Evolutionary conservation across 2,888 invertebrate species (phyloP).

Genomic region (Argyresthia goedartella): DNA sequence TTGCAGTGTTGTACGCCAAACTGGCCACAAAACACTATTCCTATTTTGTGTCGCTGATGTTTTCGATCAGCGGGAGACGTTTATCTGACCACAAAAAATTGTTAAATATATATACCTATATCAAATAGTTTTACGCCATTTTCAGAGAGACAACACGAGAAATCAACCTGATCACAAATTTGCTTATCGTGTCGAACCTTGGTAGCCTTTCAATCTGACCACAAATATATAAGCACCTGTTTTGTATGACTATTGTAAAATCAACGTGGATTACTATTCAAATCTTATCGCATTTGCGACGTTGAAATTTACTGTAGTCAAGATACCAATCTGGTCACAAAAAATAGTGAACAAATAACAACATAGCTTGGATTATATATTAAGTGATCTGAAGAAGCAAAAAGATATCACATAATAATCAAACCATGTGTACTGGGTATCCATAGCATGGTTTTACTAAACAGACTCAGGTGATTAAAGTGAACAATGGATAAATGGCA

Average conservation of each 20-base stretch:
- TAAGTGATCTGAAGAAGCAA: neutral
- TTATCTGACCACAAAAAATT: neutral
- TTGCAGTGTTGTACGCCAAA: neutral
- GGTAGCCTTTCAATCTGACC: neutral
- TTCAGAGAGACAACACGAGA: no score
- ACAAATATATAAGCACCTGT: neutral
- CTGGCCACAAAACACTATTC: neutral
- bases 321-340: no score
- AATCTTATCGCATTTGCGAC: neutral
- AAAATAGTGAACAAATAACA: neutral
- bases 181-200: no score
- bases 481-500: no score
- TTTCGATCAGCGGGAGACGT: neutral
- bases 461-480: no score
- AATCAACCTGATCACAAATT: no score
- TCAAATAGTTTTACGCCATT: neutral
- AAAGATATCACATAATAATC: no score
- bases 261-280: neutral
- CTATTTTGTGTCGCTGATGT: neutral
- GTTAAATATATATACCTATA: neutral
- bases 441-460: no score
- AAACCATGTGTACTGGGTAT: no score
- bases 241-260: neutral
- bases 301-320: neutral
- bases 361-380: neutral